Conservation (phyloP, 2,888 invertebrate species). For the Rotaria socialis region DNA sequence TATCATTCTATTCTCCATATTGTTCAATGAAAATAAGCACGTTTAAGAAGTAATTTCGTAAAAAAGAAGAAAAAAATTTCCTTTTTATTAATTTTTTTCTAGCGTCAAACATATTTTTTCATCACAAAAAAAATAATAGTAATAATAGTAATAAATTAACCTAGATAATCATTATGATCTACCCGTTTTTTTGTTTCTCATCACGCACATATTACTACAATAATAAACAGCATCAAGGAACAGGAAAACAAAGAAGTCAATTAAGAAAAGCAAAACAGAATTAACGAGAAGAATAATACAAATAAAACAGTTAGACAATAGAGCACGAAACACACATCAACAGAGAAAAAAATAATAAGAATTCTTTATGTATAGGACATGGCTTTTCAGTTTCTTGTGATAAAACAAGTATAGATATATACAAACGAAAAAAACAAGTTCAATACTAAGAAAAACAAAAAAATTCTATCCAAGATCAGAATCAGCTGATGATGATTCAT, state of each 20-base stretch:
- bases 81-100: background rate
- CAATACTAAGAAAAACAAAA: background rate
- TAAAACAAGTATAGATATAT: background rate
- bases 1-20: too few species aligned
- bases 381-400: background rate
- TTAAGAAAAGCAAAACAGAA: background rate
- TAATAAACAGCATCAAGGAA: background rate
- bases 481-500: slow-evolving; percentile 1
- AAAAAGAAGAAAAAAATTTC: too few species aligned
- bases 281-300: background rate
- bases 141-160: slow-evolving; percentile 10
- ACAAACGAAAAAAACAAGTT: background rate
- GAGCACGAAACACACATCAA: slow-evolving; percentile 18
- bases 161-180: background rate
- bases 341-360: background rate
- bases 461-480: background rate
- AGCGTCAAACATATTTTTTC: background rate
- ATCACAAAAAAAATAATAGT: background rate
- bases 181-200: background rate
- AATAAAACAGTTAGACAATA: background rate
- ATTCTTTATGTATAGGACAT: background rate
- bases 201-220: slow-evolving; percentile 5
- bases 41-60: too few species aligned
- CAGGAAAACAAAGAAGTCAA: background rate
- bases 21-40: too few species aligned